A percentile compares a stretch with the other conserved stretches of the same genome.
phyloP scores from a whole-genome alignment of 2,888 invertebrate species.

The Ferdinandea cuprea region DNA sequence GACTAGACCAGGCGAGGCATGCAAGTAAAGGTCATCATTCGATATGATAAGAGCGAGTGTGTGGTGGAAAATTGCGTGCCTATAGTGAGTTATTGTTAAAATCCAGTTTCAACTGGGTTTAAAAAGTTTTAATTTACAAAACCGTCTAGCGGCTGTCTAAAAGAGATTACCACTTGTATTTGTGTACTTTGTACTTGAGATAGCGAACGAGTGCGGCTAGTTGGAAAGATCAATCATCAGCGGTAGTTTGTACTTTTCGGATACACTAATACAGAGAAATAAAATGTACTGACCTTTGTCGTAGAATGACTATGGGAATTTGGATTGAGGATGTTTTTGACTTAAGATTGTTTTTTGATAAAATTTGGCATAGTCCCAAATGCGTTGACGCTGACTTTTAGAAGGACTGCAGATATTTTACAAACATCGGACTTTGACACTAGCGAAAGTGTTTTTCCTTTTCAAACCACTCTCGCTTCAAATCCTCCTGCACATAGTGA shows the following conservation, averaged over 20 bases:
- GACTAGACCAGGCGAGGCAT: too few relatives aligned
- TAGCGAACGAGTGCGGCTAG: neutral
- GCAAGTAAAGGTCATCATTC: neutral
- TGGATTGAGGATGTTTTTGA: neutral
- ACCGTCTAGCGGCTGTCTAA: constrained; percentile 11
- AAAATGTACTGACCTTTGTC: neutral
- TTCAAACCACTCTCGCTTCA: too few relatives aligned
- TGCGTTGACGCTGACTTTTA: too few relatives aligned
- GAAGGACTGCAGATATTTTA: too few relatives aligned
- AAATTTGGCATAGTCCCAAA: too few relatives aligned
- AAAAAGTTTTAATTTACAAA: too few relatives aligned
- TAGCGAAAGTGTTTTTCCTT: too few relatives aligned
- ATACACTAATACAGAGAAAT: too few relatives aligned
- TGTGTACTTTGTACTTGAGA: constrained; percentile 8
- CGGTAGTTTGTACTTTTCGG: neutral
- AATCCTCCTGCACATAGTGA: too few relatives aligned
- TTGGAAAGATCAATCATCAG: too few relatives aligned
- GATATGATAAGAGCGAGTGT: neutral
- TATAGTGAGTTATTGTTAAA: neutral
- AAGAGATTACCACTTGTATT: constrained; percentile 1
- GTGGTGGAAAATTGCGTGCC: neutral
- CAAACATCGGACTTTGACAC: too few relatives aligned
- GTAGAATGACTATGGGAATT: neutral
- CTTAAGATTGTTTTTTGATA: too few relatives aligned
- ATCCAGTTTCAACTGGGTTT: neutral